These are phyloP conservation scores for Himalopsyche kuldschensis DNA, from an alignment of 2,888 invertebrate genomes.

Conservation along the genomic window DNA sequence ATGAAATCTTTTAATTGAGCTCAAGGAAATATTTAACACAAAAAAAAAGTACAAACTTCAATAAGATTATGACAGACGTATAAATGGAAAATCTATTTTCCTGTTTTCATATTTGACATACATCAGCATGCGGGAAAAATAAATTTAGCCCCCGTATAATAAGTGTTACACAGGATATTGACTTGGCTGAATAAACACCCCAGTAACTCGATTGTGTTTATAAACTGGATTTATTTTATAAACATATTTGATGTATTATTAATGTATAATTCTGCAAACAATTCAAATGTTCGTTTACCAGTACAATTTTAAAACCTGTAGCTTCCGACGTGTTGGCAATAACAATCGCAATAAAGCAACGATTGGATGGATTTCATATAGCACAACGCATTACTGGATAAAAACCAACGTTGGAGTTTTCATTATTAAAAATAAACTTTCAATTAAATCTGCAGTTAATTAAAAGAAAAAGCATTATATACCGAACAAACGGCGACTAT, in stretches of 20 bases:
- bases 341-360: no score
- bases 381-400: no score
- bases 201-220: not conserved
- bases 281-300: no score
- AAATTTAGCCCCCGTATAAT: not conserved
- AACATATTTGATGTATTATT: not conserved
- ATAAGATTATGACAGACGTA: not conserved
- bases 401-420: no score
- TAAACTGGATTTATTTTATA: not conserved
- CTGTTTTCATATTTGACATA: not conserved
- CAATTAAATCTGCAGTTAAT: no score
- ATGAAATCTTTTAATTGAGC: not conserved
- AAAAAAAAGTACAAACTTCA: not conserved
- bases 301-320: no score
- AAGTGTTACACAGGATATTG: not conserved
- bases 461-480: no score
- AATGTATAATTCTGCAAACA: no score
- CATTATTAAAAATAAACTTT: no score
- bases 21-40: not conserved
- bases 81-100: not conserved
- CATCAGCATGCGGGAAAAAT: not conserved
- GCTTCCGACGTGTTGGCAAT: no score
- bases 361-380: no score
- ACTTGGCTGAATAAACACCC: not conserved
- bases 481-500: no score